A percentile compares a stretch with the other conserved stretches of the same genome.
Evolutionary conservation across 2,797 vertebrate species (phyloP).

Genomic region (Anas georgica): DNA sequence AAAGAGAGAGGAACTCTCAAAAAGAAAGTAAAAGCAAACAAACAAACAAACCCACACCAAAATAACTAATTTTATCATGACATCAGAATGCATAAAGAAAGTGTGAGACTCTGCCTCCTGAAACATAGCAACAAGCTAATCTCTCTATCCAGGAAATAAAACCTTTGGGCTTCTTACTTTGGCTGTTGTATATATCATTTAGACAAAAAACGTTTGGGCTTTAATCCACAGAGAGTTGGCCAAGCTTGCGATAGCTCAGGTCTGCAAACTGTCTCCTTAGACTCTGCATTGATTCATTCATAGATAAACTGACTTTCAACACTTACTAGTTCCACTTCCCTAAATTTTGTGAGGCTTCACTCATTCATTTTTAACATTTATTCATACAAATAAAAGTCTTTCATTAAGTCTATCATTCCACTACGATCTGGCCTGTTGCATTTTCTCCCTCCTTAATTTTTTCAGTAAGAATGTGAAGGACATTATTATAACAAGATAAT

Average conservation of each 20-base stretch:
- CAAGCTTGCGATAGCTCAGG: no score
- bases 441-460: constrained; percentile 17
- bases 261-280: no score
- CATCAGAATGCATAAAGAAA: no score
- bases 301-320: background rate
- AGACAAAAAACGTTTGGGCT: no score
- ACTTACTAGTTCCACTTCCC: background rate
- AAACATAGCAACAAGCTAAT: no score
- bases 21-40: background rate
- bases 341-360: background rate
- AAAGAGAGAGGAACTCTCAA: background rate
- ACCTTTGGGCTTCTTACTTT: no score
- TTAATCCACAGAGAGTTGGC: no score
- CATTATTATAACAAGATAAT: background rate
- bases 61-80: no score
- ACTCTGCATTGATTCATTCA: no score
- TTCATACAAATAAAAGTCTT: background rate
- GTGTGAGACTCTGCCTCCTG: no score
- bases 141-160: no score
- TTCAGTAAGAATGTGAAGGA: background rate
- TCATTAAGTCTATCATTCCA: background rate
- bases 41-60: background rate
- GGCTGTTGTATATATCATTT: no score
- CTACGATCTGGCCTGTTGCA: background rate
- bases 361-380: constrained; percentile 20